A percentile compares a stretch with the other conserved stretches of the same genome.
These are phyloP conservation scores for Rhabdophis nuchalis DNA, from an alignment of 2,797 vertebrate species.

Conservation along the genomic window DNA sequence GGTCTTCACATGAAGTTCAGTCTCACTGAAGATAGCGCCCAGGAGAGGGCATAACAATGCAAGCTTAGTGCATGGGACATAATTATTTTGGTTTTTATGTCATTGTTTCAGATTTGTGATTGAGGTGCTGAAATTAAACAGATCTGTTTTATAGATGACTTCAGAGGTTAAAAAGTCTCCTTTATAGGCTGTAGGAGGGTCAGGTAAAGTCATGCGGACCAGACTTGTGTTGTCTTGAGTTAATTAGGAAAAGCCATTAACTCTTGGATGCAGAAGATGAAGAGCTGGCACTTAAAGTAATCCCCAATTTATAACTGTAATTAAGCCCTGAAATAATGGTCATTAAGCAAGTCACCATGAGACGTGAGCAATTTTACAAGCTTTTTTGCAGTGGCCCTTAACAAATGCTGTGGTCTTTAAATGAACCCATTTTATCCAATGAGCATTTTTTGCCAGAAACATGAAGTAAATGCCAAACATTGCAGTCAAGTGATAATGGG, in stretches of 20 bases:
- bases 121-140: neutral
- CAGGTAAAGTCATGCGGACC: conserved; percentile 36
- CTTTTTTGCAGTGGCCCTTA: neutral
- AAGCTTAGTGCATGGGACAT: neutral
- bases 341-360: neutral
- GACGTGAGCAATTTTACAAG: neutral
- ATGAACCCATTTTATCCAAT: neutral
- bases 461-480: neutral
- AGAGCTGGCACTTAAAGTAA: neutral
- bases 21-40: neutral
- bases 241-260: neutral
- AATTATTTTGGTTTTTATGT: fast-evolving
- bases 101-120: neutral
- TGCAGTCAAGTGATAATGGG: neutral
- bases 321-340: neutral
- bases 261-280: conserved; percentile 22
- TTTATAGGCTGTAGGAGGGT: conserved; percentile 52
- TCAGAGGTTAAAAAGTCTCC: conserved; percentile 65
- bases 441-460: neutral
- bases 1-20: neutral
- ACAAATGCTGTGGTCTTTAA: neutral
- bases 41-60: too few relatives aligned
- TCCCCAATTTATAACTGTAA: neutral
- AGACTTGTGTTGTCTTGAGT: conserved; percentile 40
- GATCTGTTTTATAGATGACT: conserved; percentile 50